Evolutionary conservation across 2,888 invertebrate genomes (phyloP).

Genomic region (Subacronicta megacephala): DNA sequence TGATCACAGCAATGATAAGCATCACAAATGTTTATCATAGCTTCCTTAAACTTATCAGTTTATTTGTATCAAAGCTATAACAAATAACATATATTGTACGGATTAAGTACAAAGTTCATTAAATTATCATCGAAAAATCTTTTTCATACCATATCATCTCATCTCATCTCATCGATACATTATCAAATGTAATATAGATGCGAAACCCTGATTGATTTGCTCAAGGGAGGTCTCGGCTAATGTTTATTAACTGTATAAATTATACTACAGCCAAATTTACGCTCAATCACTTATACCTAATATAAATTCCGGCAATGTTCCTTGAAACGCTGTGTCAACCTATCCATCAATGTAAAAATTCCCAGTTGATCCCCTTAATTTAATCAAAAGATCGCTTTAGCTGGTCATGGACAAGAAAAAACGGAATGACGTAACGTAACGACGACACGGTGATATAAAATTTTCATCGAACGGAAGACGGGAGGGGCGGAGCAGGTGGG

Average conservation of each 20-base stretch:
- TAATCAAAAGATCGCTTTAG: slow-evolving; percentile 89
- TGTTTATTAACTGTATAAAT: slow-evolving; percentile 84
- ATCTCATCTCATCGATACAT: slow-evolving; percentile 16
- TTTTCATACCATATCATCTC: neutral
- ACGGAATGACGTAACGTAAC: slow-evolving; percentile 84
- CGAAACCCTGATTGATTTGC: slow-evolving; percentile 66
- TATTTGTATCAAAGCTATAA: too few species aligned
- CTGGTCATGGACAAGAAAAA: slow-evolving; percentile 86
- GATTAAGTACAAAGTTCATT: too few species aligned
- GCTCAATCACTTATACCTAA: slow-evolving; percentile 86
- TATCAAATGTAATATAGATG: slow-evolving; percentile 35
- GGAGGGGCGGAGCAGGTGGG: slow-evolving; percentile 49
- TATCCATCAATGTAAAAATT: slow-evolving; percentile 89
- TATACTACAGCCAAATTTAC: slow-evolving; percentile 76
- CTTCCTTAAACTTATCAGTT: too few species aligned
- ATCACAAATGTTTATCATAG: too few species aligned
- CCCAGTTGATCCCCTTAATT: slow-evolving; percentile 88
- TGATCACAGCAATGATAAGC: too few species aligned
- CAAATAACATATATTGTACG: too few species aligned
- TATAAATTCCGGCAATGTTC: slow-evolving; percentile 84
- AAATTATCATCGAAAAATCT: too few species aligned
- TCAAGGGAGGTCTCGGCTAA: slow-evolving; percentile 67
- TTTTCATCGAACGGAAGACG: slow-evolving; percentile 80
- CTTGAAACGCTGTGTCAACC: slow-evolving; percentile 87
- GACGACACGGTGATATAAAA: slow-evolving; percentile 84